Percentiles rank a stretch among this genome's conserved stretches.
phyloP scores from a whole-genome alignment of 1,140 invertebrate species.

The Drosophila punjabiensis region DNA sequence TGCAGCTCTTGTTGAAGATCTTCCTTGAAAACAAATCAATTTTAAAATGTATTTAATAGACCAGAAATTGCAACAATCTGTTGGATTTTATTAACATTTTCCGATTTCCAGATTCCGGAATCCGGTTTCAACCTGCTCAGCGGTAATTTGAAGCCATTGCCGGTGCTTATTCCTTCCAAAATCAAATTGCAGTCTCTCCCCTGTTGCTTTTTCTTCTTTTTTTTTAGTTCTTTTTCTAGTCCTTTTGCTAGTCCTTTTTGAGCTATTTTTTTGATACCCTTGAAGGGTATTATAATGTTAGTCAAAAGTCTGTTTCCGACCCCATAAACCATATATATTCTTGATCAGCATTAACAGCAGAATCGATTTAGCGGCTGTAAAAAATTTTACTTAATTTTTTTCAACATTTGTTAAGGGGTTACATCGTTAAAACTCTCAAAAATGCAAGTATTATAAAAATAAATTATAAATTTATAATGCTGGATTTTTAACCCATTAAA shows the following conservation, averaged over 20 bases:
- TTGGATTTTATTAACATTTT: constrained; percentile 17
- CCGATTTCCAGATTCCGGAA: not conserved
- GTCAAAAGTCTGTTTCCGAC: no score
- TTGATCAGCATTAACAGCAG: no score
- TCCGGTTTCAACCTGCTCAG: constrained; percentile 15
- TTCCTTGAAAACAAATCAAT: not conserved
- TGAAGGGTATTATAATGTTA: no score
- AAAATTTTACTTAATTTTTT: no score
- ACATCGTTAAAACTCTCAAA: no score
- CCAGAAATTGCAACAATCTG: constrained; percentile 18
- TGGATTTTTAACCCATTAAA: no score
- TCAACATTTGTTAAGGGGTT: no score
- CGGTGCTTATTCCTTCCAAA: not conserved
- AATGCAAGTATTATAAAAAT: no score
- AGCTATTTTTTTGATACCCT: not conserved
- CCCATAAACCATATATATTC: no score
- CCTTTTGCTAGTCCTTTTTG: not conserved
- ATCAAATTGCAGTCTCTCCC: constrained; percentile 6
- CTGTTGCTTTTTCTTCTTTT: not conserved
- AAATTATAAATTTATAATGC: no score
- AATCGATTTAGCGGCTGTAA: no score
- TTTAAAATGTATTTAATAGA: constrained; percentile 4
- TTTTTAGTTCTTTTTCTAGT: not conserved
- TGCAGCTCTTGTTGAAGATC: not conserved
- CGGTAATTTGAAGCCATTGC: constrained; percentile 42